Conservation (phyloP, 2,113 vertebrate genomes). For the Thomomys bottae region DNA sequence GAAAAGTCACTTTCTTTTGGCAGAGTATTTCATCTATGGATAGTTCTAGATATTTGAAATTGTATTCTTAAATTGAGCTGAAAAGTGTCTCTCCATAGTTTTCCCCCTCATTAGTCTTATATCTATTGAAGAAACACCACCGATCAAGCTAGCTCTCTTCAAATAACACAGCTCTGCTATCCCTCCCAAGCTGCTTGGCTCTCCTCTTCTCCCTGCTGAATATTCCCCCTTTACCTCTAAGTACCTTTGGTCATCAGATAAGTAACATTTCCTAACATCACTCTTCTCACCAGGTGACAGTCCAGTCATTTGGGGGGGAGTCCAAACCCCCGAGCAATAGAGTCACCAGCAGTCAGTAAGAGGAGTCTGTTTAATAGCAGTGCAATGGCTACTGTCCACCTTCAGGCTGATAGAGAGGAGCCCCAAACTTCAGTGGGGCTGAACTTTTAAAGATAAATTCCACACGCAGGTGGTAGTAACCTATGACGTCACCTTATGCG, state of each 20-base stretch:
- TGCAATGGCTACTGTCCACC: too few relatives aligned
- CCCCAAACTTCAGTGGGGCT: too few relatives aligned
- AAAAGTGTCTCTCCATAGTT: neutral
- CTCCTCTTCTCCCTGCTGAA: neutral
- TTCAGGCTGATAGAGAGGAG: too few relatives aligned
- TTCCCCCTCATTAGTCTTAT: neutral
- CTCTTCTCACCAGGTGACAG: constrained; percentile 20
- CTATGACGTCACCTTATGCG: too few relatives aligned
- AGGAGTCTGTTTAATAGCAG: too few relatives aligned
- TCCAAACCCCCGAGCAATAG: too few relatives aligned
- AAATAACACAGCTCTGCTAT: neutral
- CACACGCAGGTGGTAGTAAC: too few relatives aligned
- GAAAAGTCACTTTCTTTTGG: neutral
- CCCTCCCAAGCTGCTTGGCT: neutral
- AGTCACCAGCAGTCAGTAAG: too few relatives aligned
- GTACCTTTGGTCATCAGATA: neutral
- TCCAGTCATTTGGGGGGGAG: too few relatives aligned
- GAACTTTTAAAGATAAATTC: too few relatives aligned
- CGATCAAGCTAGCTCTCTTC: neutral
- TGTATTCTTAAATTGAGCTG: constrained; percentile 10
- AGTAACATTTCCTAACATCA: constrained; percentile 29
- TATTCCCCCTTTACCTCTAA: neutral
- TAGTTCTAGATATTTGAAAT: neutral
- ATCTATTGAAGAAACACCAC: neutral
- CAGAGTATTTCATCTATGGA: neutral